Evolutionary conservation across 2,888 invertebrate genomes (phyloP).

Genomic region (Cynaeus angustus): DNA sequence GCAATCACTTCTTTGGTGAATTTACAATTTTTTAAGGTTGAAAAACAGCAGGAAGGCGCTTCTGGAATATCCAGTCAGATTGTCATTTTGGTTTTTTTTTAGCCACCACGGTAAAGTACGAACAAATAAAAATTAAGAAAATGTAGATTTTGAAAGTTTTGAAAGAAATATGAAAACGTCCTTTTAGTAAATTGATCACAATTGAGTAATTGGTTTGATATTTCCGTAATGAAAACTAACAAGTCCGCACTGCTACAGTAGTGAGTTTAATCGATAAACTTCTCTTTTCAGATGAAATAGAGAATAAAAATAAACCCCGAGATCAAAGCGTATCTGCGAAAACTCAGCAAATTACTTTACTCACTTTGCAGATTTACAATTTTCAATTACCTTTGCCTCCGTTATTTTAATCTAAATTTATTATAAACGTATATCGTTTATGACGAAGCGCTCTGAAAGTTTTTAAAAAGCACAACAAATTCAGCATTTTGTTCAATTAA

Average conservation of each 20-base stretch:
- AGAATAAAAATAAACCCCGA: slow-evolving; percentile 30
- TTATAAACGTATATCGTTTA: slow-evolving; percentile 3
- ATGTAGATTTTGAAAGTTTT: too few relatives aligned
- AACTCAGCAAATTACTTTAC: slow-evolving; percentile 34
- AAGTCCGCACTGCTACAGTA: background rate
- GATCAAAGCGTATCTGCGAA: slow-evolving; percentile 29
- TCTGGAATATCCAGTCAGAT: too few relatives aligned
- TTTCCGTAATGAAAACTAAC: slow-evolving; percentile 12
- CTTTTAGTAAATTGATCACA: too few relatives aligned
- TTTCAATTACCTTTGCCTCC: slow-evolving; percentile 27
- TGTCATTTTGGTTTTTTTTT: too few relatives aligned
- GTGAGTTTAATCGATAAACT: slow-evolving; percentile 29
- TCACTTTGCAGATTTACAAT: slow-evolving; percentile 24
- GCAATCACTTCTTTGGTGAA: too few relatives aligned
- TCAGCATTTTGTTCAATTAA: slow-evolving; percentile 6
- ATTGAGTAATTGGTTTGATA: background rate
- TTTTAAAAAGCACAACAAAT: background rate
- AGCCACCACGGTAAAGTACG: too few relatives aligned
- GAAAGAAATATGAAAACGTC: too few relatives aligned
- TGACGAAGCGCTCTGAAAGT: background rate
- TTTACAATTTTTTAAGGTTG: too few relatives aligned
- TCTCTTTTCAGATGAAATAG: slow-evolving; percentile 24
- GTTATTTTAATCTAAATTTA: slow-evolving; percentile 18
- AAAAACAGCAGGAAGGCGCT: too few relatives aligned
- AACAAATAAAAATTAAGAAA: too few relatives aligned